Conservation (phyloP, 2,888 invertebrate species). For the Raillietiella orientalis region DNA sequence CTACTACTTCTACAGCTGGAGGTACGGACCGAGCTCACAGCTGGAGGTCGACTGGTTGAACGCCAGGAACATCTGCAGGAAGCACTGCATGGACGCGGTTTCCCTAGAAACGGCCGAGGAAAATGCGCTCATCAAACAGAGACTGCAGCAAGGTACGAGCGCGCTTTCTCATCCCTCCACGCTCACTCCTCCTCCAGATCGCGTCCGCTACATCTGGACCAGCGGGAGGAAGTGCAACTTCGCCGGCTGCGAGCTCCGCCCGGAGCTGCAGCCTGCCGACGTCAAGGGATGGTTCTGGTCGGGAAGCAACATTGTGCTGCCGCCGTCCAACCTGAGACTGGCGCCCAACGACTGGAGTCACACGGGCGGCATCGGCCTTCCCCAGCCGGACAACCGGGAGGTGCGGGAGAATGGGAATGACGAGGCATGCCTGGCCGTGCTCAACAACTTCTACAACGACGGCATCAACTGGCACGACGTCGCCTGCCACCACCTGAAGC, state of each 20-base stretch:
- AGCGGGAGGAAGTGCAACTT: slow-evolving; percentile 74
- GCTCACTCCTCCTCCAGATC: slow-evolving; percentile 8
- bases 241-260: slow-evolving; percentile 49
- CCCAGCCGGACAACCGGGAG: slow-evolving; percentile 67
- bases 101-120: slow-evolving; percentile 65
- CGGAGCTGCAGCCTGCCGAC: slow-evolving; percentile 49
- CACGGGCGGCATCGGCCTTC: slow-evolving; percentile 17
- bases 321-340: slow-evolving; percentile 53
- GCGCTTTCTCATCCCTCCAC: not conserved
- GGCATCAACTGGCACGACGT: slow-evolving; percentile 83
- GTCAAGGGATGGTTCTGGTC: slow-evolving; percentile 82
- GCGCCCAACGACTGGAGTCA: too few relatives aligned
- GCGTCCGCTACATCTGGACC: slow-evolving; percentile 44
- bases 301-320: slow-evolving; percentile 65
- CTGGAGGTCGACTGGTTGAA: slow-evolving; percentile 68
- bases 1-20: slow-evolving; percentile 82
- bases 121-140: slow-evolving; percentile 28
- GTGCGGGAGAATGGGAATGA: slow-evolving; percentile 21
- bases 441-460: slow-evolving; percentile 75
- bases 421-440: slow-evolving; percentile 52
- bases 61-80: slow-evolving; percentile 58
- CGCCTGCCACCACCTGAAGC: slow-evolving; percentile 73
- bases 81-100: slow-evolving; percentile 78
- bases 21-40: slow-evolving; percentile 42
- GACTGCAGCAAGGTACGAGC: not conserved